These are phyloP conservation scores for Lamellibrachia luymesi DNA, from an alignment of 1,140 invertebrate genomes.

Conservation along the genomic window DNA sequence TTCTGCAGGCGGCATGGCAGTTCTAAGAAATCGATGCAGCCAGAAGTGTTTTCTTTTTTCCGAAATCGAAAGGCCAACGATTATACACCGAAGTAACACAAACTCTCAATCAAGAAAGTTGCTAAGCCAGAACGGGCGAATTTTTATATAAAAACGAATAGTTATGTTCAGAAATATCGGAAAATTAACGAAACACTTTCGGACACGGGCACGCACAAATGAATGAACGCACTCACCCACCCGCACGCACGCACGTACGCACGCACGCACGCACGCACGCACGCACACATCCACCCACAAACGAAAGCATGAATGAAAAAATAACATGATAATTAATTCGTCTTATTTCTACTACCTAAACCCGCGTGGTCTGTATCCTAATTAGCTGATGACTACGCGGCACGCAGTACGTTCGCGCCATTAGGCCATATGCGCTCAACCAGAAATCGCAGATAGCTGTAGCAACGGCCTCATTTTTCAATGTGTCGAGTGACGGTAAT, in stretches of 20 bases:
- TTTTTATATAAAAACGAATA: no score
- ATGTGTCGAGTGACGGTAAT: neutral
- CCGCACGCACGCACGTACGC: neutral
- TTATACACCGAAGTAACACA: no score
- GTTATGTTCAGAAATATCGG: no score
- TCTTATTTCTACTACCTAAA: neutral
- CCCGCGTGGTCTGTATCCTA: neutral
- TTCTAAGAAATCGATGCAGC: no score
- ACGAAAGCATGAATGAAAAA: neutral
- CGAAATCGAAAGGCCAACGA: no score
- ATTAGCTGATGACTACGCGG: neutral
- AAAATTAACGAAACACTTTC: no score
- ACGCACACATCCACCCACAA: neutral
- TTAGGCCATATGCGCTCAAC: neutral
- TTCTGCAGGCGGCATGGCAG: no score
- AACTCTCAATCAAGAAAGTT: no score
- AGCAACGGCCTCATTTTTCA: neutral
- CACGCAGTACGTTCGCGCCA: neutral
- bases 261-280: neutral
- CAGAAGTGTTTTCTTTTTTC: no score
- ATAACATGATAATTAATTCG: neutral
- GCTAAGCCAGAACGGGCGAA: no score
- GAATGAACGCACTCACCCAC: no score
- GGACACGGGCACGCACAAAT: no score
- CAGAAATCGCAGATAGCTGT: neutral